A percentile compares a stretch with the other conserved stretches of the same genome.
These are phyloP conservation scores for Silurus aristotelis DNA, from an alignment of 2,797 vertebrate genomes.

Conservation along the genomic window DNA sequence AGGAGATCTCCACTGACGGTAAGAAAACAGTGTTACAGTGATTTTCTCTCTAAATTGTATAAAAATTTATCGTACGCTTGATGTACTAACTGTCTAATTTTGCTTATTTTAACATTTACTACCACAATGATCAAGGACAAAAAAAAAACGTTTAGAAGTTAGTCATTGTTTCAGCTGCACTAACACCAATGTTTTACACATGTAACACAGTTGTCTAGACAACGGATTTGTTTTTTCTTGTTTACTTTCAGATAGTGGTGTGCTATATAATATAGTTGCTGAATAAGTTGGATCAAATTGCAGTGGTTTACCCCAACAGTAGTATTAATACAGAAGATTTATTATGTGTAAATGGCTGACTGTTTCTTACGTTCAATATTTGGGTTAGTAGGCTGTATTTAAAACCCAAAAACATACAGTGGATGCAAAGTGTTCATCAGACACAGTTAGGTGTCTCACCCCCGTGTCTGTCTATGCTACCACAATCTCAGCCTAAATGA, in stretches of 20 bases:
- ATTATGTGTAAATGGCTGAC: slow-evolving; percentile 16
- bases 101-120: neutral
- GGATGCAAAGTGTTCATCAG: slow-evolving; percentile 36
- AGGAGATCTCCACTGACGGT: slow-evolving; percentile 94
- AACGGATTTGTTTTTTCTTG: neutral
- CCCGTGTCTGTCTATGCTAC: slow-evolving; percentile 60
- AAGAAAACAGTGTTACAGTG: slow-evolving; percentile 50
- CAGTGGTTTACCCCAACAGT: slow-evolving; percentile 7
- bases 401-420: slow-evolving; percentile 13
- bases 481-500: slow-evolving; percentile 31
- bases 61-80: neutral
- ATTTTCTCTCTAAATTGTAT: no score
- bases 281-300: slow-evolving; percentile 17
- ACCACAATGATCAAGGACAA: neutral
- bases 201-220: slow-evolving; percentile 20
- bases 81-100: neutral
- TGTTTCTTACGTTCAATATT: slow-evolving; percentile 28
- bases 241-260: slow-evolving; percentile 16
- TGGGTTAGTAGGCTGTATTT: slow-evolving; percentile 16
- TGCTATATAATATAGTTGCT: slow-evolving; percentile 18
- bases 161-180: slow-evolving; percentile 2
- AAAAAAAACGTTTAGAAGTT: neutral
- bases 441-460: slow-evolving; percentile 57
- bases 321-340: slow-evolving; percentile 9
- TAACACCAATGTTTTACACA: neutral